Base-by-base conservation (phyloP, 2,113 vertebrate genomes). In the Laticauda laticaudata region DNA sequence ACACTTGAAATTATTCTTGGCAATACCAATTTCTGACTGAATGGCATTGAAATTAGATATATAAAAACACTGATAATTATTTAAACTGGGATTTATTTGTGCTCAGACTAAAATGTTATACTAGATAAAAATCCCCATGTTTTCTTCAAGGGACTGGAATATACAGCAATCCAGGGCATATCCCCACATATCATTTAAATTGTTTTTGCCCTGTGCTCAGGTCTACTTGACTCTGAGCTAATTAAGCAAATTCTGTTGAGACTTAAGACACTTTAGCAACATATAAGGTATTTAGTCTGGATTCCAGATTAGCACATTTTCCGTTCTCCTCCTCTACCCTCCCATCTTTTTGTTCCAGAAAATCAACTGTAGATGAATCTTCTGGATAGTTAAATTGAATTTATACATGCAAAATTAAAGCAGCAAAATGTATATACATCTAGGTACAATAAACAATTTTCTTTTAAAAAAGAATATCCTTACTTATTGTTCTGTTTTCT, bases 11-110 rank as follows among this genome's bases (percentile, higher is more conserved):
- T 5, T 15, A 12, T 92, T 92, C 86, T 95, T 43, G 90, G 57
- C 69, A 92, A 94, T 56, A 90, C 57, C 55, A 86, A 20, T 88
- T 86, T 54, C 87, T 59, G 9, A 43, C 90, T 89, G 92, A 91
- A 91, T 59, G 53, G 90, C 51, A 51, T 48, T 75, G 29, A 34
- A 34, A 92, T 3, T 87, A 94, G 93, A 34, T 92, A 75, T 15
- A 69, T 88, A 86, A 88, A 88, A 34, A 86, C 57, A 92, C 88
- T 91, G 91, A 93, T 96, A 51, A 43, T 88, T 89, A 81, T 23
- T 48, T 6, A 48, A 21, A 54, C n/a, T 11, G n/a, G 34, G 2
- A 26, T 18, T 51, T 48, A 45, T 39, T 14, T 20, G 9, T 92
- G 59, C 21, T 87, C 56, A 87, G 45, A 34, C 11, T 69, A 48